A percentile compares a stretch with the other conserved stretches of the same genome.
phyloP scores from a whole-genome alignment of 2,797 vertebrate species.

The Parambassis ranga region DNA sequence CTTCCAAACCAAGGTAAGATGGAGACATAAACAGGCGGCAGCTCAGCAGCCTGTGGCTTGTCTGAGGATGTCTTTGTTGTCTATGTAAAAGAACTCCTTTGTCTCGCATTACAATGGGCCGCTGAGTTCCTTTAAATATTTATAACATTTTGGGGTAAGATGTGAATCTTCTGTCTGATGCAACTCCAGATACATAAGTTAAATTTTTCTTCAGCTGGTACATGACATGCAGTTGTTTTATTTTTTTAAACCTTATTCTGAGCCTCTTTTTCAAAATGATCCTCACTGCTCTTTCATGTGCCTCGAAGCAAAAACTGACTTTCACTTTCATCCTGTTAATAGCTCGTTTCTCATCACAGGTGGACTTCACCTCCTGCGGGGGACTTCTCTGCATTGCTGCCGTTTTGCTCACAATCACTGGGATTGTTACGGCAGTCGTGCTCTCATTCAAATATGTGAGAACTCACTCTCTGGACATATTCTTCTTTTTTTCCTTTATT shows the following conservation, averaged over 20 bases:
- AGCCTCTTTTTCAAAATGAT: slow-evolving; percentile 27
- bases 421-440: slow-evolving; percentile 87
- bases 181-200: slow-evolving; percentile 43
- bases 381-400: slow-evolving; percentile 89
- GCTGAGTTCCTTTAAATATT: slow-evolving; percentile 79
- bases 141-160: slow-evolving; percentile 64
- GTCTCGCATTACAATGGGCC: slow-evolving; percentile 78
- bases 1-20: slow-evolving; percentile 96
- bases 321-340: slow-evolving; percentile 55
- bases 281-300: slow-evolving; percentile 13
- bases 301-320: slow-evolving; percentile 12
- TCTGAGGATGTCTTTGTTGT: slow-evolving; percentile 74
- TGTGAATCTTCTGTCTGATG: slow-evolving; percentile 55
- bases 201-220: not conserved
- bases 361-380: slow-evolving; percentile 94
- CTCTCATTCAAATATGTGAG: slow-evolving; percentile 92
- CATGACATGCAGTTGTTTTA: no score
- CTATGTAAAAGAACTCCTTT: slow-evolving; percentile 75
- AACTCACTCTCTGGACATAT: slow-evolving; percentile 15
- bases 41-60: slow-evolving; percentile 44
- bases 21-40: slow-evolving; percentile 29
- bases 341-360: slow-evolving; percentile 76
- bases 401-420: slow-evolving; percentile 87
- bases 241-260: not conserved
- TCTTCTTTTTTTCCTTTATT: slow-evolving; percentile 28